Conservation (phyloP, 2,888 invertebrate genomes). For the Abrostola triplasia region DNA sequence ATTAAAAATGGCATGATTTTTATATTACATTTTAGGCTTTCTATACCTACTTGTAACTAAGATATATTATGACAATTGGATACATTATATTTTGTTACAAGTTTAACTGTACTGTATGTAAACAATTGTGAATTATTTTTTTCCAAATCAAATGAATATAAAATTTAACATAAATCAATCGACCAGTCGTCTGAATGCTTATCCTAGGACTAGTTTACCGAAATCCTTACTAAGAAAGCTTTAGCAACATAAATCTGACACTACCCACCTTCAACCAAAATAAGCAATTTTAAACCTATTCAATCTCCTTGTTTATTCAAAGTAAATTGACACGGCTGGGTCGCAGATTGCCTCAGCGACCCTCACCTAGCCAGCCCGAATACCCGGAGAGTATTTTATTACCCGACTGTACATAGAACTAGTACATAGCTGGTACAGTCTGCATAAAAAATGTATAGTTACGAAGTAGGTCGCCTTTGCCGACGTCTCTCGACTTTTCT, state of each 20-base stretch:
- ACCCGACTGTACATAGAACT: slow-evolving; percentile 36
- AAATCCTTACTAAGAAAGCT: not conserved
- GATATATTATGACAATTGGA: no score
- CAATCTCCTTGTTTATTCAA: slow-evolving; percentile 38
- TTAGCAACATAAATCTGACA: not conserved
- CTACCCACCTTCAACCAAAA: slow-evolving; percentile 1
- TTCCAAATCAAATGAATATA: no score
- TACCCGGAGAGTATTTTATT: slow-evolving; percentile 45
- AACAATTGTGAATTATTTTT: no score
- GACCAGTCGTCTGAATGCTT: no score
- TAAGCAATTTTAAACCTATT: slow-evolving; percentile 21
- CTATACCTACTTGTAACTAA: no score
- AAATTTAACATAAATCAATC: no score
- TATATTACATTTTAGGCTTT: no score
- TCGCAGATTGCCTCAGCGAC: slow-evolving; percentile 11
- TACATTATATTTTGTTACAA: no score
- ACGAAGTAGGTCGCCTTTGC: slow-evolving; percentile 35
- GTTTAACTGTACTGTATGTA: no score
- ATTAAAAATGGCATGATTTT: no score
- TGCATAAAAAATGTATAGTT: slow-evolving; percentile 52
- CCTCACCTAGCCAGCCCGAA: slow-evolving; percentile 4
- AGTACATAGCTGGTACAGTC: slow-evolving; percentile 20
- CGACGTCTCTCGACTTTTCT: slow-evolving; percentile 31
- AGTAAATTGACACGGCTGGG: slow-evolving; percentile 21
- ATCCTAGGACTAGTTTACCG: no score